Base-by-base conservation (phyloP, 2,797 vertebrate genomes). In the Fringilla coelebs region DNA sequence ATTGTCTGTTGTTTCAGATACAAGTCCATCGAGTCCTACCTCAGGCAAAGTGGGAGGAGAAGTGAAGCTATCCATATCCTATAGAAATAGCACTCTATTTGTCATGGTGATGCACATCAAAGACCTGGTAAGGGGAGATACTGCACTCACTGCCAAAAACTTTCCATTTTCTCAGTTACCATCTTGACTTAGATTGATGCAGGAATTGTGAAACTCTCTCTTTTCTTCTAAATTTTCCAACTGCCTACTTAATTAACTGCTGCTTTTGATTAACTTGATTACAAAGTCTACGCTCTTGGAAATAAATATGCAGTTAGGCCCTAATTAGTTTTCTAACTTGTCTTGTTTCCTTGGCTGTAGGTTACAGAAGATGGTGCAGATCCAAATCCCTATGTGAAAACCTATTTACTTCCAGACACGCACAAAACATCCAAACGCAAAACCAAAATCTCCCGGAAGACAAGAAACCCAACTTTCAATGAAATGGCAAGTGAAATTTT, bases 101-200 rank as follows among this genome's bases (percentile, higher is more conserved):
- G 99, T 99, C 98, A 99, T 99, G 99, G 99, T 99, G 94, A 99
- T 99, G 99, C 99, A 99, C 98, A 99, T 99, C 97, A 98, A 98
- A 98, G 99, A 99, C 89, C 98, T 99, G 98, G 99, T 99, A 98
- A 98, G 97, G 94, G 65, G 36, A 84, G 36, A 49, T 41, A 21
- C 19, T 65, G 34, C 72, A 10, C 40, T 81, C 34, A 19, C 16
- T 85, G 43, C n/a, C 34, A 45, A 58, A 79, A 83, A 3, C n/a
- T 28, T 80, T 25, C 11, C 31, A 6, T 78, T 80, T 85, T 87
- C 9, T 72, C 25, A 38, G 0, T 93, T 84, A 62, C 18, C 7
- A 11, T 48, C 70, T 58, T 85, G 51, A 49, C 24, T 55, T 73
- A 22, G 52, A 15, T 63, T 55, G 49, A 19, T 76, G 32, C 28